These are phyloP conservation scores for Andrena fulva DNA, from an alignment of 2,888 invertebrate genomes.

Conservation along the genomic window DNA sequence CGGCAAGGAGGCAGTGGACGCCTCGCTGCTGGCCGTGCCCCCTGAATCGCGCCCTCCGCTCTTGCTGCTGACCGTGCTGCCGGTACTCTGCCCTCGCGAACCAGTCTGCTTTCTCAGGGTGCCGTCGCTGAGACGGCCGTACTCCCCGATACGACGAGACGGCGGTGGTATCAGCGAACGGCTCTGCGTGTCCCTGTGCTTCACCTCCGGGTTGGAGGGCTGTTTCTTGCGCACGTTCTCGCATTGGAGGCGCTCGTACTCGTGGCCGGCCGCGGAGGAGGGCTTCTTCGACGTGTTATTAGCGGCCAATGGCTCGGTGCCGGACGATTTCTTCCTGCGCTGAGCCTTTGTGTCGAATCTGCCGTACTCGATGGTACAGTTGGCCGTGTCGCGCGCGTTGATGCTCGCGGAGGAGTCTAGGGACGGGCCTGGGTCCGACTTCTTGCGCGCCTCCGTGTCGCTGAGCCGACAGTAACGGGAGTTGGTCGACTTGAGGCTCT, in stretches of 20 bases:
- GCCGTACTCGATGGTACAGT: constrained; percentile 81
- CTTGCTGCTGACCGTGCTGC: constrained; percentile 83
- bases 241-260: constrained; percentile 88
- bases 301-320: constrained; percentile 65
- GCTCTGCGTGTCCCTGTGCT: constrained; percentile 85
- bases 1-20: constrained; percentile 87
- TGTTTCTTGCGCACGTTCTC: constrained; percentile 85
- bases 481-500: constrained; percentile 84
- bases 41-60: constrained; percentile 86
- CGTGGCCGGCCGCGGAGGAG: constrained; percentile 83
- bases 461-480: constrained; percentile 82
- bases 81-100: constrained; percentile 80
- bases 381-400: constrained; percentile 83
- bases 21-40: constrained; percentile 86
- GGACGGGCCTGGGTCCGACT: constrained; percentile 82
- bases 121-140: constrained; percentile 86
- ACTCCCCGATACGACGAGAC: constrained; percentile 87
- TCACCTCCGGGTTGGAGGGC: constrained; percentile 76
- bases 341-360: constrained; percentile 79
- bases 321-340: constrained; percentile 79
- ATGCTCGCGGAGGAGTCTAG: constrained; percentile 64
- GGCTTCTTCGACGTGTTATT: constrained; percentile 71
- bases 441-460: constrained; percentile 82
- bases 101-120: constrained; percentile 75
- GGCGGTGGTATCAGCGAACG: constrained; percentile 86